Conservation (phyloP, 2,888 invertebrate species). For the Nasonia oneida region DNA sequence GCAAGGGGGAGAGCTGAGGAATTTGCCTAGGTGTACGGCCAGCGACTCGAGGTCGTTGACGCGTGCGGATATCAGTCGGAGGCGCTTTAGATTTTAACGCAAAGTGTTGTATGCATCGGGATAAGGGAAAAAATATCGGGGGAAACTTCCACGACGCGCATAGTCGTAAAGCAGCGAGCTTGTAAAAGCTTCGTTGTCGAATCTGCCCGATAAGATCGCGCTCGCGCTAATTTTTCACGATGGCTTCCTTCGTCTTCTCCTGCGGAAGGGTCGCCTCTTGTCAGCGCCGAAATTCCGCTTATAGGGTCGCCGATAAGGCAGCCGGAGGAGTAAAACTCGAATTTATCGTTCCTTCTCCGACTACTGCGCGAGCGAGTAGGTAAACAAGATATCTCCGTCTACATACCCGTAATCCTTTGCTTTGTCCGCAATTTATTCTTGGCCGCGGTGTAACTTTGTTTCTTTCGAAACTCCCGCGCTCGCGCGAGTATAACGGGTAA, state of each 20-base stretch:
- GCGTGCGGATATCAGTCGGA: too few species aligned
- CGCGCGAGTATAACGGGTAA: too few species aligned
- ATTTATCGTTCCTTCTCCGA: conserved; percentile 21
- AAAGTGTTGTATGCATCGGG: too few species aligned
- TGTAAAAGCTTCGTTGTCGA: conserved; percentile 18
- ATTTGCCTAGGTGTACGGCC: neutral
- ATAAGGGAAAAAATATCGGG: neutral
- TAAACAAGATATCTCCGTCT: neutral
- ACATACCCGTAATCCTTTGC: neutral
- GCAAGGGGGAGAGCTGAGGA: neutral
- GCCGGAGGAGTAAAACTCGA: conserved; percentile 25
- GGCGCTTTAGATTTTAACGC: neutral
- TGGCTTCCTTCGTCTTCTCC: neutral
- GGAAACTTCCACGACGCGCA: too few species aligned
- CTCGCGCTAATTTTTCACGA: conserved; percentile 26
- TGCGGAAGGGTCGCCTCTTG: conserved; percentile 6
- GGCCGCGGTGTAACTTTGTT: neutral
- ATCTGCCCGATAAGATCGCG: conserved; percentile 18
- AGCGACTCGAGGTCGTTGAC: too few species aligned
- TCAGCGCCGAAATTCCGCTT: conserved; percentile 6
- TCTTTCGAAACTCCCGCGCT: neutral
- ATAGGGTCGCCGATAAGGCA: neutral
- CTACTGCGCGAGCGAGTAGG: neutral
- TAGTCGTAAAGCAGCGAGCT: neutral
- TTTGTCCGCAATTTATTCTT: neutral